phyloP scores from a whole-genome alignment of 2,113 vertebrate species.

The Heterochromis multidens region DNA sequence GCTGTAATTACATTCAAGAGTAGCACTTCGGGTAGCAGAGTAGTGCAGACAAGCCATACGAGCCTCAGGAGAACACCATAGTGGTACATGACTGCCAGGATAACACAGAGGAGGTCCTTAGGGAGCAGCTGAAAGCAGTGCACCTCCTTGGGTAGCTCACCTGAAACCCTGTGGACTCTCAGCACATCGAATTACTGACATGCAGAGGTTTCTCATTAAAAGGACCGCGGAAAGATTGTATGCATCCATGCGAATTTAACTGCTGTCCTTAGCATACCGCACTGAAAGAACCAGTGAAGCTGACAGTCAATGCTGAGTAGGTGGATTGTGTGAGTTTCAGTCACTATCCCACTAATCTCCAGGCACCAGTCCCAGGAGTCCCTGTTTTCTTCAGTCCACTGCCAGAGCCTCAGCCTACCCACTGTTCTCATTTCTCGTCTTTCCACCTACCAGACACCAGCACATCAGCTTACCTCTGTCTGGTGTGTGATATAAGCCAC shows the following conservation, averaged over 20 bases:
- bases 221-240: not conserved
- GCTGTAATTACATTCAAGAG: constrained; percentile 43
- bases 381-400: constrained; percentile 31
- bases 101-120: not conserved
- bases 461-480: constrained; percentile 30
- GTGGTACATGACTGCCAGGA: constrained; percentile 10
- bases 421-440: constrained; percentile 30
- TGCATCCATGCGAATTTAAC: not conserved
- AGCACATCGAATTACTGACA: not conserved
- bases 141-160: constrained; percentile 24
- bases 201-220: constrained; percentile 13
- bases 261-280: not conserved
- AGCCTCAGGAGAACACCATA: constrained; percentile 11
- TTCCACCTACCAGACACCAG: constrained; percentile 21
- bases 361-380: constrained; percentile 43
- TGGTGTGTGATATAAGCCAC: constrained; percentile 36
- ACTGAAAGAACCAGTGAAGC: not conserved
- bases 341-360: constrained; percentile 51
- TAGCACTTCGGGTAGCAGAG: not conserved
- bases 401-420: constrained; percentile 32
- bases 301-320: constrained; percentile 12
- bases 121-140: not conserved
- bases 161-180: constrained; percentile 1
- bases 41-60: not conserved
- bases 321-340: constrained; percentile 46